Base-by-base conservation (phyloP, 64 coral and sea anemone genomes). In the Actinia tenebrosa region DNA sequence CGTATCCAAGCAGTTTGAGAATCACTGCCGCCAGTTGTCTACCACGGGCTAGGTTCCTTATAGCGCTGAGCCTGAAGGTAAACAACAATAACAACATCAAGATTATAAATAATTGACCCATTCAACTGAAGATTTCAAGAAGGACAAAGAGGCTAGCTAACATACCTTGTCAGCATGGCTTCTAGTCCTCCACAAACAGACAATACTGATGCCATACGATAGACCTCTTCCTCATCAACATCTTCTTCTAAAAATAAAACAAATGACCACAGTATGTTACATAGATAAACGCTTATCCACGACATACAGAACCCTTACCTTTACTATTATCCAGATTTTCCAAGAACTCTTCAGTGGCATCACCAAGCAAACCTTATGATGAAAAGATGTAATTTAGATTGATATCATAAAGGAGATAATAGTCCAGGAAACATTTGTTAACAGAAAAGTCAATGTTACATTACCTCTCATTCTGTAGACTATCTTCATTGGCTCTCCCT, bases 401-500 rank as follows among this genome's bases (percentile, higher is more conserved):
- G 22, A 26, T 37, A 42, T n/a, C 63, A 30, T 75, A 30, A 75
- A 30, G n/a, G 10, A 15, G 4, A 20, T 4, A 66, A 66, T 4
- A 66, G 0, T 9, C 20, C 5, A 20, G 64, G 19, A 68, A 8
- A 61, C 15, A 61, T 15, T 18, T 16, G 16, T 20, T 1, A 16
- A 15, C 17, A 61, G 4, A 61, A 61, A 16, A 15, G 11, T 18
- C 18, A 61, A 69, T 23, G 64, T n/a, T 69, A 75, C 25, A 2
- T 87, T 89, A 98, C 96, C 96, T 95, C 96, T 87, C 96, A 98
- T 98, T 71, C 96, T 78, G 77, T 98, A 98, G 45, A 98, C 89
- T 16, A 98, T 94, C 84, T 88, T 92, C 90, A 98, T 98, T 22
- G 96, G 96, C 64, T 98, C 96, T 60, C 96, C 96, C 96, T 98